A percentile compares a stretch with the other conserved stretches of the same genome.
These are phyloP conservation scores for Amphipoea oculea DNA, from an alignment of 2,888 invertebrate species.

Conservation along the genomic window DNA sequence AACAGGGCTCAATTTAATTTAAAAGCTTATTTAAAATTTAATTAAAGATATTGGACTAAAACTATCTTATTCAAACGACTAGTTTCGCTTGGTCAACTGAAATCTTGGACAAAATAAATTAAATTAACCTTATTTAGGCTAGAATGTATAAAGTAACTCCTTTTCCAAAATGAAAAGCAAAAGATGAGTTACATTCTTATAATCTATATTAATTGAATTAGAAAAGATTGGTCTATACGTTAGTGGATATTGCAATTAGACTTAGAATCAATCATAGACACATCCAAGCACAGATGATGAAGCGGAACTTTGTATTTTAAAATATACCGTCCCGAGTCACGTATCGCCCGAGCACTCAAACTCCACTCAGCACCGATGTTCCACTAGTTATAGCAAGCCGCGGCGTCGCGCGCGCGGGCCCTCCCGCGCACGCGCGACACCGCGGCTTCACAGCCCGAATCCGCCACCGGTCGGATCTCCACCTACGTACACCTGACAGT, in stretches of 20 bases:
- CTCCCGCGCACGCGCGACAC: conserved; percentile 50
- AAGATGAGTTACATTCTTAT: background rate
- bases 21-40: conserved; percentile 47
- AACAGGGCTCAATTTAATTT: conserved; percentile 59
- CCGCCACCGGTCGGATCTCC: conserved; percentile 65
- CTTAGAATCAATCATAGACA: conserved; percentile 6
- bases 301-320: conserved; percentile 69
- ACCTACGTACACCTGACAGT: conserved; percentile 67
- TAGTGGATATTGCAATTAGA: conserved; percentile 25
- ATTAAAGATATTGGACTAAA: conserved; percentile 50
- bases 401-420: conserved; percentile 35
- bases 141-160: background rate
- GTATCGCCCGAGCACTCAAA: conserved; percentile 81
- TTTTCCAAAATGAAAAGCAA: background rate
- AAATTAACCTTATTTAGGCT: background rate
- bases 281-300: conserved; percentile 58
- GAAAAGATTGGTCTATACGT: conserved; percentile 6
- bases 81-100: conserved; percentile 67
- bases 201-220: background rate
- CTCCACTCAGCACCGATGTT: conserved; percentile 78
- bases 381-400: conserved; percentile 64
- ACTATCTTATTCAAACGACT: conserved; percentile 48
- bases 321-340: conserved; percentile 78
- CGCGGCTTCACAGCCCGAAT: conserved; percentile 64
- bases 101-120: conserved; percentile 26